phyloP scores from a whole-genome alignment of 2,113 vertebrate species.

The Pheucticus melanocephalus region DNA sequence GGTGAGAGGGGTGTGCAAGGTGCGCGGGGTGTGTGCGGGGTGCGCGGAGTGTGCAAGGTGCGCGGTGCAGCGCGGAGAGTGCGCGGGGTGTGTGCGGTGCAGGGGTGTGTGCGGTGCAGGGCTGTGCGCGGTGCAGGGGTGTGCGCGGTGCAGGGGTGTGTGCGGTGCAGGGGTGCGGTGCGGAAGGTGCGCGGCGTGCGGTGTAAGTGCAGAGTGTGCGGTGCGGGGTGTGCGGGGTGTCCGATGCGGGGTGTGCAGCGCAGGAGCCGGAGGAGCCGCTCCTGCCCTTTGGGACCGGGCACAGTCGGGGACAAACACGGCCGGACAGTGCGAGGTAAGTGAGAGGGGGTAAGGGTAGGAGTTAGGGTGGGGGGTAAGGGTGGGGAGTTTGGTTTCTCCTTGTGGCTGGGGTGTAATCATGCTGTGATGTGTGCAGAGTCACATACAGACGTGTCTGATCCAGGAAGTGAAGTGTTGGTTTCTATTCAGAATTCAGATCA shows the following conservation, averaged over 20 bases:
- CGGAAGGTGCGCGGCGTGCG: not conserved
- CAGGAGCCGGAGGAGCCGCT: not conserved
- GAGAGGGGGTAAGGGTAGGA: not conserved
- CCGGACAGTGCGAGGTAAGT: not conserved
- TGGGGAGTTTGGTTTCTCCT: not conserved
- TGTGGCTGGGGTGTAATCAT: not conserved
- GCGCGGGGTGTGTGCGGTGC: too few relatives aligned
- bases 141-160: not conserved
- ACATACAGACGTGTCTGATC: not conserved
- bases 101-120: not conserved
- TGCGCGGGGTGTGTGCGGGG: too few relatives aligned
- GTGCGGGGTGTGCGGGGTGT: too few relatives aligned
- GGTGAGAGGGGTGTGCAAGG: too few relatives aligned
- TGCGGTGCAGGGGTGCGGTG: not conserved
- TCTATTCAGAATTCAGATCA: not conserved
- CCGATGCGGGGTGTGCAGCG: not conserved
- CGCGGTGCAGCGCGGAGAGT: not conserved
- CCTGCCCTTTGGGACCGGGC: not conserved
- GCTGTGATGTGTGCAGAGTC: not conserved
- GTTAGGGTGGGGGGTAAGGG: not conserved
- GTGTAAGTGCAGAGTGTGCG: too few relatives aligned
- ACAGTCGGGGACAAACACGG: rapidly evolving
- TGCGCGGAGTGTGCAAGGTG: not conserved
- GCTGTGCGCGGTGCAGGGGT: not conserved
- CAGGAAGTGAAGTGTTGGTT: rapidly evolving